Evolutionary conservation across 2,113 vertebrate species (phyloP).

Genomic region (Mystacornis crossleyi): DNA sequence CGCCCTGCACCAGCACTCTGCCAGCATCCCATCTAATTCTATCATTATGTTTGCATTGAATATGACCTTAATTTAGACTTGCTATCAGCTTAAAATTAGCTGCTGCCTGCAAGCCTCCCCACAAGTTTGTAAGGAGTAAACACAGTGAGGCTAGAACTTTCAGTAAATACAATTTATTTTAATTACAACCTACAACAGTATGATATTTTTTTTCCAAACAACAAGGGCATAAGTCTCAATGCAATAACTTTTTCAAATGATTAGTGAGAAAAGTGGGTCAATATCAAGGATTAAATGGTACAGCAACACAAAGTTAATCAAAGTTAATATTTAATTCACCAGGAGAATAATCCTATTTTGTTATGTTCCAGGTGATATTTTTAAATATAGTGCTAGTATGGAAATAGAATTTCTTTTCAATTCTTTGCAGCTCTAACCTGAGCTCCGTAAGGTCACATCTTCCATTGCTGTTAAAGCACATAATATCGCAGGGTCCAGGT

Average conservation of each 20-base stretch:
- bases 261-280: constrained; percentile 69
- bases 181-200: constrained; percentile 13
- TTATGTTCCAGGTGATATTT: background rate
- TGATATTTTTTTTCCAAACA: constrained; percentile 17
- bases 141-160: background rate
- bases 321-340: constrained; percentile 32
- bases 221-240: constrained; percentile 60
- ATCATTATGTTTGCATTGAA: background rate
- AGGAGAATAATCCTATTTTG: background rate
- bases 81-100: background rate
- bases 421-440: background rate
- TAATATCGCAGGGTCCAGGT: background rate
- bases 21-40: background rate
- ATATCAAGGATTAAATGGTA: constrained; percentile 58
- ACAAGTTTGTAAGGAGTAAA: background rate
- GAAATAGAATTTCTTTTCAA: background rate
- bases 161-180: background rate
- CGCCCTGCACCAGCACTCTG: background rate
- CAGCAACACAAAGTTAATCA: background rate
- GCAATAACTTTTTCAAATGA: constrained; percentile 66
- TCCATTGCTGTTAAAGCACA: background rate
- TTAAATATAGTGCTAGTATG: background rate
- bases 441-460: background rate
- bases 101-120: background rate
- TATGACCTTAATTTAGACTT: background rate